phyloP scores from a whole-genome alignment of 2,888 invertebrate species.

The Acleris holmiana region DNA sequence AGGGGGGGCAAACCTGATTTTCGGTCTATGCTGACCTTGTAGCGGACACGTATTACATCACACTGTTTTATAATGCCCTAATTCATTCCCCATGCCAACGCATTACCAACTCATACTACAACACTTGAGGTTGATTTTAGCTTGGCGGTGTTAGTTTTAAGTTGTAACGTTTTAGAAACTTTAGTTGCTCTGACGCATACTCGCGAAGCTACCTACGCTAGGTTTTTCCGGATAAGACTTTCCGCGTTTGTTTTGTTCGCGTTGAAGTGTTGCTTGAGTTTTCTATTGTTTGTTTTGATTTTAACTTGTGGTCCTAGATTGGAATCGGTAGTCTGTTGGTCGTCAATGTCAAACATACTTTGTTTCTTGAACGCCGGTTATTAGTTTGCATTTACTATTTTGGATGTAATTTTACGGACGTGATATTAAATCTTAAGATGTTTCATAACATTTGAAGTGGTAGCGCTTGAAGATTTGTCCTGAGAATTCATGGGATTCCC shows the following conservation, averaged over 20 bases:
- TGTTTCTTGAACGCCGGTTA: conserved; percentile 7
- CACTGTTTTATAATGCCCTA: conserved; percentile 71
- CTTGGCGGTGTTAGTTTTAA: conserved; percentile 1
- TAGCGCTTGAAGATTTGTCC: too few species aligned
- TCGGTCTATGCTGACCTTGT: conserved; percentile 83
- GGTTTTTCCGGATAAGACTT: conserved; percentile 79
- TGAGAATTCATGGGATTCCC: too few species aligned
- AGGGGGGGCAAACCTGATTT: conserved; percentile 76
- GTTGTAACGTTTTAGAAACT: conserved; percentile 46
- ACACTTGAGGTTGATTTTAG: conserved; percentile 41
- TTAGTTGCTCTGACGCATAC: conserved; percentile 60
- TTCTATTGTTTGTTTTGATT: conserved; percentile 48
- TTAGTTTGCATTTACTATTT: too few species aligned
- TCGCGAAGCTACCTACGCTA: conserved; percentile 65
- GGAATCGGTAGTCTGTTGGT: conserved; percentile 22
- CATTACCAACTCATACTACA: conserved; percentile 39
- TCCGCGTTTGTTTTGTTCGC: conserved; percentile 66
- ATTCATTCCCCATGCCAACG: conserved; percentile 45
- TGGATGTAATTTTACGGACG: too few species aligned
- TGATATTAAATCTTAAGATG: too few species aligned
- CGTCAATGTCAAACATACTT: conserved; percentile 16
- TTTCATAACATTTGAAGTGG: too few species aligned
- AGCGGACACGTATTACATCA: conserved; percentile 78
- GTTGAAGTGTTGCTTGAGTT: conserved; percentile 43
- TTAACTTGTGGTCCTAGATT: conserved; percentile 28